A percentile compares a stretch with the other conserved stretches of the same genome.
These are phyloP conservation scores for Dicranocentrus wangi DNA, from an alignment of 2,888 invertebrate species.

Conservation along the genomic window DNA sequence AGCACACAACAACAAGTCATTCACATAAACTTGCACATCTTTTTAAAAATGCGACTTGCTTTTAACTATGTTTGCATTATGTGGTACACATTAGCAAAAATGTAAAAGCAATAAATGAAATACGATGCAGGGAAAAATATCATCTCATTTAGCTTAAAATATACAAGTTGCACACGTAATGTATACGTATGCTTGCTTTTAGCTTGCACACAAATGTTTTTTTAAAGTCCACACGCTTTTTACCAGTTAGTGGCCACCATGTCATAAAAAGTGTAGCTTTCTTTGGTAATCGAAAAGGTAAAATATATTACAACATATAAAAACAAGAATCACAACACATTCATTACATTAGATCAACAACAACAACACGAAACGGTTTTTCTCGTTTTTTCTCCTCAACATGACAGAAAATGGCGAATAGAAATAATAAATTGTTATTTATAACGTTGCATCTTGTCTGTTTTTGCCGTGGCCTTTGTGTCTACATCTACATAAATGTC, in stretches of 20 bases:
- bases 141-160: not conserved
- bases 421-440: constrained; percentile 8
- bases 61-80: no score
- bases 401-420: not conserved
- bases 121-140: not conserved
- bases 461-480: not conserved
- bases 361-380: not conserved
- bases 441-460: constrained; percentile 24
- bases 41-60: no score
- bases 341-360: constrained; percentile 1
- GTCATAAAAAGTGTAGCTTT: not conserved
- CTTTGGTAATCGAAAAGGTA: not conserved
- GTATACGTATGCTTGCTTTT: not conserved
- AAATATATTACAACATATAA: not conserved
- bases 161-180: not conserved
- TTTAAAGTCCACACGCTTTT: no score
- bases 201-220: no score
- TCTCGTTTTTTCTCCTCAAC: not conserved
- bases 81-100: not conserved
- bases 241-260: no score
- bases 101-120: constrained; percentile 8
- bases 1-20: no score
- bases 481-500: constrained; percentile 8
- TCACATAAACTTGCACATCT: no score
- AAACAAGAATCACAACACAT: not conserved